Evolutionary conservation across 2,888 invertebrate genomes (phyloP).

Genomic region (Macrosoma leucophasiata): DNA sequence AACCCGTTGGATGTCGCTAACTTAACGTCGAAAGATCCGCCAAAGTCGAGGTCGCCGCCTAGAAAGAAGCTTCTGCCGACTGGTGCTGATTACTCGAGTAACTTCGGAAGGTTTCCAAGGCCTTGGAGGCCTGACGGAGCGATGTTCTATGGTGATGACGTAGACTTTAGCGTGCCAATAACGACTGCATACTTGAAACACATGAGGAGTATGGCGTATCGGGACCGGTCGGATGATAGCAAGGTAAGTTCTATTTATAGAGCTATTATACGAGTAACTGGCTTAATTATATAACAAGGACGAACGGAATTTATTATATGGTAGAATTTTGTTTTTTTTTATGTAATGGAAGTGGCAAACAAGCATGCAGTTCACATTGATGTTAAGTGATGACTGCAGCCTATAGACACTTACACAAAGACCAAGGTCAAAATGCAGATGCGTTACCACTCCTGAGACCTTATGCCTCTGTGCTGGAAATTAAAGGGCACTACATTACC

Average conservation of each 20-base stretch:
- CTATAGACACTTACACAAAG: too few species aligned
- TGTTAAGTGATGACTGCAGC: too few species aligned
- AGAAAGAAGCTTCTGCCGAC: slow-evolving; percentile 66
- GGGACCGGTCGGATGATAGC: slow-evolving; percentile 45
- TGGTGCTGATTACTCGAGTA: slow-evolving; percentile 46
- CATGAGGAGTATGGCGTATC: slow-evolving; percentile 81
- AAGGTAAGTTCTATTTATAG: slow-evolving; percentile 67
- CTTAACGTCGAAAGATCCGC: slow-evolving; percentile 77
- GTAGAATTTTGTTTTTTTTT: too few species aligned
- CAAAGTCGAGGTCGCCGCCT: slow-evolving; percentile 64
- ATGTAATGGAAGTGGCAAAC: too few species aligned
- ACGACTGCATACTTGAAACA: slow-evolving; percentile 92
- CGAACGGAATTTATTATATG: too few species aligned
- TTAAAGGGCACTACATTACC: too few species aligned
- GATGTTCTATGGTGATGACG: slow-evolving; percentile 66
- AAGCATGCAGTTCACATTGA: too few species aligned
- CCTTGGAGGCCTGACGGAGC: slow-evolving; percentile 76
- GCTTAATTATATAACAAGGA: too few species aligned
- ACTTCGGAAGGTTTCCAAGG: slow-evolving; percentile 70
- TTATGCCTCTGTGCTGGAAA: too few species aligned
- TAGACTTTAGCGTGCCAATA: slow-evolving; percentile 91
- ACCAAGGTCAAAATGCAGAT: too few species aligned
- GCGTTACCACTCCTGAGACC: too few species aligned
- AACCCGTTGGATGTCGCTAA: slow-evolving; percentile 79
- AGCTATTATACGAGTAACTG: too few species aligned